A percentile compares a stretch with the other conserved stretches of the same genome.
Evolutionary conservation across 2,888 invertebrate genomes (phyloP).

Genomic region (Dermolepida albohirtum): DNA sequence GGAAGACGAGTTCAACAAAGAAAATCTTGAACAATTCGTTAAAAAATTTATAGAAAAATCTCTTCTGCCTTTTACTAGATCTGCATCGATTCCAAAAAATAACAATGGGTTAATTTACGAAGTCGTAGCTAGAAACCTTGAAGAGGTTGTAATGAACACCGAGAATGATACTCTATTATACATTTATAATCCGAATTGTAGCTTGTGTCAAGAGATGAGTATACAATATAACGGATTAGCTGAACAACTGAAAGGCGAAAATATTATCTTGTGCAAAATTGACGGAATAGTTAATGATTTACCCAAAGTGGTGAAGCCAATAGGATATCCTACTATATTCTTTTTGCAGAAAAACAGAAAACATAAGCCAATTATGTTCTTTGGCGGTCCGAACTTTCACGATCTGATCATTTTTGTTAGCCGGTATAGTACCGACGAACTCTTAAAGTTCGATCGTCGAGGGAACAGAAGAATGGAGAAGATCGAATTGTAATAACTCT

Average conservation of each 20-base stretch:
- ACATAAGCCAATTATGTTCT: constrained; percentile 18
- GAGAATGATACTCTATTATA: constrained; percentile 13
- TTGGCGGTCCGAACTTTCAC: constrained; percentile 2
- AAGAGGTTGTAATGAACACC: constrained; percentile 14
- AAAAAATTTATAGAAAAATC: constrained; percentile 5
- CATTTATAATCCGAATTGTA: constrained; percentile 29
- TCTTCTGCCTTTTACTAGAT: constrained; percentile 16
- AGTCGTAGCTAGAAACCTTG: constrained; percentile 1
- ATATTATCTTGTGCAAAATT: constrained; percentile 12
- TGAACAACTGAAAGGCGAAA: constrained; percentile 13
- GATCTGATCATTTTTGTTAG: constrained; percentile 7
- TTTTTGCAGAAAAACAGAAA: constrained; percentile 21
- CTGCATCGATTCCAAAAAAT: not conserved
- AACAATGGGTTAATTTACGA: constrained; percentile 6
- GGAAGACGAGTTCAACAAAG: not conserved
- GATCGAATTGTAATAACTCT: not conserved
- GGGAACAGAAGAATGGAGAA: not conserved
- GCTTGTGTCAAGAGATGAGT: constrained; percentile 11
- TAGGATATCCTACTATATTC: constrained; percentile 15
- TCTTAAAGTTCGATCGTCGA: constrained; percentile 1
- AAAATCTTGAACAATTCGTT: constrained; percentile 16
- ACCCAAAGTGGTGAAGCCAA: constrained; percentile 28
- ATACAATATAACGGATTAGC: not conserved
- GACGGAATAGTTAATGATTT: constrained; percentile 25
- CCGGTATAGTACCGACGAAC: not conserved